Conservation (phyloP, 2,888 invertebrate genomes). For the Drosophila rubida region DNA sequence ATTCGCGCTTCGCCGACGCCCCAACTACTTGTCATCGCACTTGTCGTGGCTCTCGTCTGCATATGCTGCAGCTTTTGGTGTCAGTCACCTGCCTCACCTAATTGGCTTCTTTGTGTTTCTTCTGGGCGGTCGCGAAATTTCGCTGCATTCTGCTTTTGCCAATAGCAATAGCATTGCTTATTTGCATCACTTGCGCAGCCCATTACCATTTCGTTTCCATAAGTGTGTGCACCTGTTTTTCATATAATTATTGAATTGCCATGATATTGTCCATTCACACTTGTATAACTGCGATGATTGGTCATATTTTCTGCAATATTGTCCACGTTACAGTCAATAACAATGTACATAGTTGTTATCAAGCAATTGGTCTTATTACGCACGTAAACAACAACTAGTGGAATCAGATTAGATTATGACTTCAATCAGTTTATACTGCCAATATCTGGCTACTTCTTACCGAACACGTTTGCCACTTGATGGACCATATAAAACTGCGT, state of each 20-base stretch:
- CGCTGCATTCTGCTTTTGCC: conserved; percentile 5
- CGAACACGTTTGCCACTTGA: neutral
- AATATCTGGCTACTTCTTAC: conserved; percentile 22
- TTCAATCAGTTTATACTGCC: conserved; percentile 13
- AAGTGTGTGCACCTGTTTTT: neutral
- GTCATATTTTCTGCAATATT: neutral
- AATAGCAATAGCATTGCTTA: neutral
- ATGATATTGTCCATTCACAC: neutral
- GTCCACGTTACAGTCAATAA: conserved; percentile 5
- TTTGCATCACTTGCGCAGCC: neutral
- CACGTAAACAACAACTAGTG: conserved; percentile 16
- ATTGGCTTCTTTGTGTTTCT: conserved; percentile 19
- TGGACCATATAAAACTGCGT: neutral
- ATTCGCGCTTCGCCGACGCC: conserved; percentile 44
- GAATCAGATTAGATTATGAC: conserved; percentile 38
- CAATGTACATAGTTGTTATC: conserved; percentile 1
- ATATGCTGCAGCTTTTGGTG: conserved; percentile 26
- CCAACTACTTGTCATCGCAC: conserved; percentile 23
- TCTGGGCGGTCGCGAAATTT: conserved; percentile 5
- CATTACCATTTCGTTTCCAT: conserved; percentile 17
- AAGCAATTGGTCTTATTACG: conserved; percentile 16
- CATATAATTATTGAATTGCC: neutral
- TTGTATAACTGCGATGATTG: neutral
- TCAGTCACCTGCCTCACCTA: conserved; percentile 39
- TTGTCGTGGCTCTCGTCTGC: conserved; percentile 8